A percentile compares a stretch with the other conserved stretches of the same genome.
phyloP scores from a whole-genome alignment of 2,888 invertebrate species.

The Cecidostiba fungosa region DNA sequence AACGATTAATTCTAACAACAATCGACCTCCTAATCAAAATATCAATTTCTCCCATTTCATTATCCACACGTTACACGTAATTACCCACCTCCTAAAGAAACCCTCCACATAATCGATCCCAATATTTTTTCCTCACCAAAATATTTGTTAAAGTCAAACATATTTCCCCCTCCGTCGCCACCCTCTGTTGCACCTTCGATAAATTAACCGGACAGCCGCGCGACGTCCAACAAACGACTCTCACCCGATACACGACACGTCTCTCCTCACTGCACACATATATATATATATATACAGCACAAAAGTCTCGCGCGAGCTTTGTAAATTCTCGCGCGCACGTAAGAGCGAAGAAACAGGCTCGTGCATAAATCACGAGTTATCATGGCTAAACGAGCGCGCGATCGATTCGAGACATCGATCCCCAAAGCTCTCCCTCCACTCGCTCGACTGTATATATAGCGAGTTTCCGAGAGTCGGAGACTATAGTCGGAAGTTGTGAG shows the following conservation, averaged over 20 bases:
- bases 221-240: slow-evolving; percentile 7
- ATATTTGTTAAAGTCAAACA: not conserved
- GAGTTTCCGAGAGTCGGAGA: not conserved
- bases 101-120: not conserved
- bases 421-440: not conserved
- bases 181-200: not conserved
- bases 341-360: slow-evolving; percentile 59
- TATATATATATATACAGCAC: not conserved
- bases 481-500: slow-evolving; percentile 24
- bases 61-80: not conserved
- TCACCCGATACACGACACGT: not conserved
- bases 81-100: not conserved
- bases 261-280: too few relatives aligned
- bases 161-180: not conserved
- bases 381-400: slow-evolving; percentile 58
- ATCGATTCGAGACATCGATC: slow-evolving; percentile 52
- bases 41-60: not conserved
- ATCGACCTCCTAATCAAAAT: not conserved
- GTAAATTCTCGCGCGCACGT: not conserved
- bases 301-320: not conserved
- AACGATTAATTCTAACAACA: too few relatives aligned
- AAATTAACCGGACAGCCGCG: not conserved
- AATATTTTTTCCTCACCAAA: not conserved
- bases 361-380: slow-evolving; percentile 70
- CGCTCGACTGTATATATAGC: not conserved